phyloP scores from a whole-genome alignment of 1,140 invertebrate genomes.

The Epicauta chinensis region DNA sequence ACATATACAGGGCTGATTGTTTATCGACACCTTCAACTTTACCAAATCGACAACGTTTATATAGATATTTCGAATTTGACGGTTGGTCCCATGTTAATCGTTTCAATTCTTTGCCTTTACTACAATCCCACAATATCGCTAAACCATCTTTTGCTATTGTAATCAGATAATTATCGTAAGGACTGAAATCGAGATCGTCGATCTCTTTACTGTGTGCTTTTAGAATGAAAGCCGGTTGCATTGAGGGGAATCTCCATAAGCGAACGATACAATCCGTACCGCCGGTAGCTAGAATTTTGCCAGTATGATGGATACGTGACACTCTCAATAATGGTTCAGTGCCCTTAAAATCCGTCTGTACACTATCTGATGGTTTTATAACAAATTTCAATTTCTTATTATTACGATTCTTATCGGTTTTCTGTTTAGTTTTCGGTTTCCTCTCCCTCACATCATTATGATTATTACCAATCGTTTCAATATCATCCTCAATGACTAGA shows the following conservation, averaged over 20 bases:
- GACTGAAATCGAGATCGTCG: slow-evolving; percentile 87
- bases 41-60: slow-evolving; percentile 75
- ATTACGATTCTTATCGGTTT: slow-evolving; percentile 44
- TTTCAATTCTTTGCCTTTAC: slow-evolving; percentile 54
- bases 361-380: slow-evolving; percentile 65
- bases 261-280: slow-evolving; percentile 83
- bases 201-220: slow-evolving; percentile 74
- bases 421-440: slow-evolving; percentile 34
- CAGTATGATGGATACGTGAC: slow-evolving; percentile 69
- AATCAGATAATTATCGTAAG: slow-evolving; percentile 64
- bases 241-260: slow-evolving; percentile 82
- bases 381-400: slow-evolving; percentile 63
- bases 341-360: slow-evolving; percentile 72
- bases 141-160: slow-evolving; percentile 84
- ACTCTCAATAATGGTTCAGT: slow-evolving; percentile 80
- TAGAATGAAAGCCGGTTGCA: slow-evolving; percentile 62
- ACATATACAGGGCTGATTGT: slow-evolving; percentile 67
- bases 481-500: slow-evolving; percentile 48
- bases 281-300: slow-evolving; percentile 76
- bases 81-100: slow-evolving; percentile 69
- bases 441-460: slow-evolving; percentile 43
- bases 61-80: slow-evolving; percentile 70
- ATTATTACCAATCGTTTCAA: slow-evolving; percentile 44
- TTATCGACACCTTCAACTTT: slow-evolving; percentile 58
- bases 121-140: slow-evolving; percentile 71